These are phyloP conservation scores for Lepidonotus clava DNA, from an alignment of 2,888 invertebrate species.

Conservation along the genomic window DNA sequence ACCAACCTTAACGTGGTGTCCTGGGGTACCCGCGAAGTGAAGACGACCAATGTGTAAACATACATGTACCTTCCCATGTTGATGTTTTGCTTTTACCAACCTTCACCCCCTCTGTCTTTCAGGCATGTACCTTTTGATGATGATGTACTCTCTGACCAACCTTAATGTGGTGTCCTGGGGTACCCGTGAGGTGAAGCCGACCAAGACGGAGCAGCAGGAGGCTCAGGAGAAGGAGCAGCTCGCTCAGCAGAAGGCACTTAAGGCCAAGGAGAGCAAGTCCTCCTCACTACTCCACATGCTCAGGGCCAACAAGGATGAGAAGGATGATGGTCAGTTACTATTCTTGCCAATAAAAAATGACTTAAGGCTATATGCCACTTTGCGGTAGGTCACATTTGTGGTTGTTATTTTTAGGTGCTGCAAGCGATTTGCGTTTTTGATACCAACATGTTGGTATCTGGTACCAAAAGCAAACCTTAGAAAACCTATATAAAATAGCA, in stretches of 20 bases:
- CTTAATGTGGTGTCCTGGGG: conserved; percentile 78
- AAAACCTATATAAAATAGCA: too few relatives aligned
- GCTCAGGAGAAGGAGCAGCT: neutral
- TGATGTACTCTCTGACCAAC: conserved; percentile 76
- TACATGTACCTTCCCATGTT: too few relatives aligned
- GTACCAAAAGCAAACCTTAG: too few relatives aligned
- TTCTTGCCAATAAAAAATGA: too few relatives aligned
- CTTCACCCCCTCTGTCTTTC: neutral
- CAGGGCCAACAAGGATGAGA: neutral
- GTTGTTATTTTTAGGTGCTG: too few relatives aligned
- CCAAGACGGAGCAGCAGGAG: conserved; percentile 34
- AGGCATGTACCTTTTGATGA: conserved; percentile 74
- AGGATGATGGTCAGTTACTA: neutral
- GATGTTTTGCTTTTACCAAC: neutral
- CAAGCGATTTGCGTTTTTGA: too few relatives aligned
- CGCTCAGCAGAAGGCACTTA: neutral
- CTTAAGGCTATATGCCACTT: too few relatives aligned
- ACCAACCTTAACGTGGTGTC: conserved; percentile 76
- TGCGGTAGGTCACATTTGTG: too few relatives aligned
- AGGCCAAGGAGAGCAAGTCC: neutral
- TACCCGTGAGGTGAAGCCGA: conserved; percentile 73
- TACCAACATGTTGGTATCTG: too few relatives aligned
- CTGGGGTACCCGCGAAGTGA: conserved; percentile 78
- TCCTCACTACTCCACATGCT: neutral
- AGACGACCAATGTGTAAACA: conserved; percentile 59